Evolutionary conservation across 2,113 vertebrate genomes (phyloP).

Genomic region (Dipodomys stephensi): DNA sequence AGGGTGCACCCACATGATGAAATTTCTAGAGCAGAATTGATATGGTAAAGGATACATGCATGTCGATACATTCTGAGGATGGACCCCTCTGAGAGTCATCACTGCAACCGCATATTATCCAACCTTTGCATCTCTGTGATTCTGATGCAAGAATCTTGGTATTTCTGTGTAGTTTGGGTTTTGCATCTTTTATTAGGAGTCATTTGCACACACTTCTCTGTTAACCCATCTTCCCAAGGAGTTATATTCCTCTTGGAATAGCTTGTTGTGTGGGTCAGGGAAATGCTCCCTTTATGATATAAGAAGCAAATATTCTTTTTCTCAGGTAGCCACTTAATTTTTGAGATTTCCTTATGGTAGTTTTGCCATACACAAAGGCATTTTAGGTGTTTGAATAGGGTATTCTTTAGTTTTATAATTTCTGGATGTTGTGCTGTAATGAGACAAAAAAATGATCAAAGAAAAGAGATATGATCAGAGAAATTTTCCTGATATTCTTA

Average conservation of each 20-base stretch:
- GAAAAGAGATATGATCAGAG: background rate
- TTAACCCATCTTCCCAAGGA: background rate
- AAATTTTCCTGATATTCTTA: background rate
- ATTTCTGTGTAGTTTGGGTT: background rate
- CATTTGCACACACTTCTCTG: background rate
- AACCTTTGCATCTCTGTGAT: background rate
- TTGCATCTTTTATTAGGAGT: background rate
- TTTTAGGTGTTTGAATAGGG: constrained; percentile 3
- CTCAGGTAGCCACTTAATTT: background rate
- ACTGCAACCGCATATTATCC: background rate
- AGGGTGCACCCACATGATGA: background rate
- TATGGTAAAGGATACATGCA: background rate
- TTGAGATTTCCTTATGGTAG: constrained; percentile 4
- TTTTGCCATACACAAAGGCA: constrained; percentile 7
- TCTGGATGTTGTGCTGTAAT: background rate
- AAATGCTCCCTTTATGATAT: constrained; percentile 1
- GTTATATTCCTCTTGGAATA: background rate
- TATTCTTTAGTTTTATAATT: background rate
- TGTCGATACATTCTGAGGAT: background rate
- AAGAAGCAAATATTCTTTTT: constrained; percentile 34
- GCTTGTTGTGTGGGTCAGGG: background rate
- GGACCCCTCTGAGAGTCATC: background rate
- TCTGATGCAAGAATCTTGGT: background rate
- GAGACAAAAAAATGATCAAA: background rate
- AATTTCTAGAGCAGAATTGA: background rate